Evolutionary conservation across 2,113 vertebrate genomes (phyloP), one percentile per base, ranked within the genome.

Genomic region (Stegastes partitus): DNA sequence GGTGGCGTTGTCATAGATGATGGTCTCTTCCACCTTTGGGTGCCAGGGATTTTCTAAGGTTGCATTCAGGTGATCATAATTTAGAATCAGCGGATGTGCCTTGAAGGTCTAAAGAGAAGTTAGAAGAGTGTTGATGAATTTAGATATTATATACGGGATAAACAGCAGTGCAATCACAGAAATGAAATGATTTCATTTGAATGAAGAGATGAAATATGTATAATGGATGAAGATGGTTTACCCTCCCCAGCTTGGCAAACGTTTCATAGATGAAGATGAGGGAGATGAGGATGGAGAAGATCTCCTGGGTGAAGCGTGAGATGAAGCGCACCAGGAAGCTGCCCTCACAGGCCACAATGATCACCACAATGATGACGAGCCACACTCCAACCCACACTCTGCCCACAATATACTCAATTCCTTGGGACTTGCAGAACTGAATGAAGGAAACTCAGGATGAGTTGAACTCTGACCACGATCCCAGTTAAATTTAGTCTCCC

Each of bases 211-310:
- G 51, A 55, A 62, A 51, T 22, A 9, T 39, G 37, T 11, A 5
- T 58, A 42, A 77, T 44, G 25, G 34, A 66, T 66, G 45, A 34
- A 11, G 14, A 63, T 54, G 59, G 5, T 79, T 72, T 94, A 99
- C 98, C 95, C 89, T 96, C 81, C 92, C 62, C 0, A 99, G 93
- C 81, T 99, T 99, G 93, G 87, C 63, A 90, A 99, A 99, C 26
- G 98, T 99, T 93, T 99, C 97, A 0, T 93, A 98, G 94, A 99
- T 99, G 95, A 99, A 99, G 92, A 99, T 99, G 93, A 99, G 95
- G 76, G 98, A 99, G 93, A 99, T 99, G 90, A 99, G 97, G 92
- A 99, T 96, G 93, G 98, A 97, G 92, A 99, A 99, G 90, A 99
- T 98, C 93, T 99, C 98, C 89, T 99, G 98, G 23, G 98, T 99